Evolutionary conservation across 2,113 vertebrate species (phyloP).

Genomic region (Cairina moschata): DNA sequence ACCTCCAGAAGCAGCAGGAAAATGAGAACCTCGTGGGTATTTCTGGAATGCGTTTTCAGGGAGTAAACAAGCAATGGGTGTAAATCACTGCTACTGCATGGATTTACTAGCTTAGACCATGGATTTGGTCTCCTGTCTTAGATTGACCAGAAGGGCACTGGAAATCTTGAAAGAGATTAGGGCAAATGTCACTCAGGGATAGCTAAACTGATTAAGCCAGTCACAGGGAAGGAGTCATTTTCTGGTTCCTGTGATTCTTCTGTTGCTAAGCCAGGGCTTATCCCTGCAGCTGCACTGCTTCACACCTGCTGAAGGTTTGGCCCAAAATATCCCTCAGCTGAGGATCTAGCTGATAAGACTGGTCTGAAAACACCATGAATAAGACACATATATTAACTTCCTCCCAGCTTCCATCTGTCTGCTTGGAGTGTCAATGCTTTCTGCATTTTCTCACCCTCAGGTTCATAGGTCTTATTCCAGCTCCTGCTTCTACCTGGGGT

Average conservation of each 20-base stretch:
- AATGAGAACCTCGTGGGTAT: neutral
- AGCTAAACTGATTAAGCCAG: neutral
- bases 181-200: neutral
- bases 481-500: neutral
- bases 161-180: neutral
- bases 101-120: neutral
- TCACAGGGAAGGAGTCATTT: neutral
- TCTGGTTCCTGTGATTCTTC: neutral
- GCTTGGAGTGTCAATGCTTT: neutral
- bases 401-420: accelerated
- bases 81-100: neutral
- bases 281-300: neutral
- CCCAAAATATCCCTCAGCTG: neutral
- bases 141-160: neutral
- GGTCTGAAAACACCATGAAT: neutral
- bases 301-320: neutral
- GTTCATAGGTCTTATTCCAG: neutral
- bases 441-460: neutral
- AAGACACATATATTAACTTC: neutral
- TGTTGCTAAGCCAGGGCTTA: neutral
- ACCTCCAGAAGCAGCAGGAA: neutral
- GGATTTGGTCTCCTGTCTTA: neutral
- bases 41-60: constrained; percentile 3
- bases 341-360: neutral
- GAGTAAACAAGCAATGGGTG: neutral